These are phyloP conservation scores for Ptilonorhynchus violaceus DNA, from an alignment of 2,113 vertebrate genomes.

Conservation along the genomic window DNA sequence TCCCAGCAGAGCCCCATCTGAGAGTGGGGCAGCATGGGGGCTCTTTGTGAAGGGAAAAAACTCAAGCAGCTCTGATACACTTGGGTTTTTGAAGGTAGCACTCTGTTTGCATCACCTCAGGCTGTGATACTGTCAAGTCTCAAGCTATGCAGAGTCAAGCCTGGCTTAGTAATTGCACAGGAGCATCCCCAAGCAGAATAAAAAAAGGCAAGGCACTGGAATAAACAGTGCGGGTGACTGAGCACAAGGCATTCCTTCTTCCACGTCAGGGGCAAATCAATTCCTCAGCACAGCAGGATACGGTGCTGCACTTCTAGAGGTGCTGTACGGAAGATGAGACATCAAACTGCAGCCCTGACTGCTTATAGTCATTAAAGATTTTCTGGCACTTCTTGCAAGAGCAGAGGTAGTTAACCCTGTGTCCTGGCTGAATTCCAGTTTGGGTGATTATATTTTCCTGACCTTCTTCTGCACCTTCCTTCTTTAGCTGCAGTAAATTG, in stretches of 20 bases:
- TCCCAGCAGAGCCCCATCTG: not conserved
- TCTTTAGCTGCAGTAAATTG: conserved; percentile 37
- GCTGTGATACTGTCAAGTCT: not conserved
- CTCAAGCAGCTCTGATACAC: not conserved
- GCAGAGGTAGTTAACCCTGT: not conserved
- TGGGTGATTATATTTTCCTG: conserved; percentile 37
- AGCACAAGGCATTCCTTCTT: not conserved
- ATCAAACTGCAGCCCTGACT: not conserved
- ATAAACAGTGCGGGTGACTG: not conserved
- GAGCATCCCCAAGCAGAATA: not conserved
- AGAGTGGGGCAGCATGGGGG: not conserved
- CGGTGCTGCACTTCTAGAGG: not conserved
- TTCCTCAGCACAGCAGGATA: conserved; percentile 6
- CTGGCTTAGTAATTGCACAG: not conserved
- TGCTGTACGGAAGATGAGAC: not conserved
- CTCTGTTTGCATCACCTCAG: not conserved
- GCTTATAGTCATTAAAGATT: conserved; percentile 32
- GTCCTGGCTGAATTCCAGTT: conserved; percentile 53
- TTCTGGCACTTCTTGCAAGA: conserved; percentile 26
- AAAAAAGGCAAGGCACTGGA: not conserved
- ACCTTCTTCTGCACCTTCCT: conserved; percentile 4
- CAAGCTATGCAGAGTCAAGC: not conserved
- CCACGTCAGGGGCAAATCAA: not conserved
- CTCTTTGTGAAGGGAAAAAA: not conserved
- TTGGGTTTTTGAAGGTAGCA: not conserved